Evolutionary conservation across 2,797 vertebrate species (phyloP), one percentile per base, ranked within the genome.

Genomic region (Cossypha caffra): DNA sequence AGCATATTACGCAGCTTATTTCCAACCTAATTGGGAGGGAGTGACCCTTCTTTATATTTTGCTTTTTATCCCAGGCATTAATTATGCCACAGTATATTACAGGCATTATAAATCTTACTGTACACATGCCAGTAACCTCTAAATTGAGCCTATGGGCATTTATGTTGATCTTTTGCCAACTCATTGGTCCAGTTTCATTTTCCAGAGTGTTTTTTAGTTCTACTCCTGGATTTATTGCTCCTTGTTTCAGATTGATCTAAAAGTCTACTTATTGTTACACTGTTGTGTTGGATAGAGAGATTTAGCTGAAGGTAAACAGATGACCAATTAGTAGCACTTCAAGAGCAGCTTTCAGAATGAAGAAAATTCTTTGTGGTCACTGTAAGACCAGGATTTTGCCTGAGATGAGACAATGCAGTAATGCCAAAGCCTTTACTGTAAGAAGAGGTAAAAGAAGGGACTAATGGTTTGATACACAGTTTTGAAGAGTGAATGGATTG

Each of bases 61-160:
- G 33, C 47, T 71, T 93, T 86, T 91, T 64, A 74, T 16, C 21
- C 15, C 29, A 40, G 16, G 13, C 50, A 68, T 57, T 89, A 80
- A 74, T 80, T 87, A 61, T 51, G n/a, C 24, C 25, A 50, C 26
- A 61, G 42, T 59, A 80, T 35, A 42, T 25, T 83, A 18, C 63
- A 80, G 38, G 20, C 50, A 64, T 75, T 83, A 77, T 71, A 88
- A 75, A 90, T 93, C 38, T 71, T 57, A 28, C 14, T 47, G 42
- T 77, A 25, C 21, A 14, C 20, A 57, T 38, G 23, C 28, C n/a
- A 64, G 14, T 74, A 57, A 80, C 40, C 64, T 91, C 54, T 90
- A 80, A 94, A 74, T 94, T 94, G 76, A 73, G 61, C 61, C 67
- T 77, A 16, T 26, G 50, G 52, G 11, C 35, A 58, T 90, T 94